Percentiles rank a stretch among this genome's conserved stretches.
Conservation (phyloP, 2,113 vertebrate genomes). For the Mustela lutreola region DNA sequence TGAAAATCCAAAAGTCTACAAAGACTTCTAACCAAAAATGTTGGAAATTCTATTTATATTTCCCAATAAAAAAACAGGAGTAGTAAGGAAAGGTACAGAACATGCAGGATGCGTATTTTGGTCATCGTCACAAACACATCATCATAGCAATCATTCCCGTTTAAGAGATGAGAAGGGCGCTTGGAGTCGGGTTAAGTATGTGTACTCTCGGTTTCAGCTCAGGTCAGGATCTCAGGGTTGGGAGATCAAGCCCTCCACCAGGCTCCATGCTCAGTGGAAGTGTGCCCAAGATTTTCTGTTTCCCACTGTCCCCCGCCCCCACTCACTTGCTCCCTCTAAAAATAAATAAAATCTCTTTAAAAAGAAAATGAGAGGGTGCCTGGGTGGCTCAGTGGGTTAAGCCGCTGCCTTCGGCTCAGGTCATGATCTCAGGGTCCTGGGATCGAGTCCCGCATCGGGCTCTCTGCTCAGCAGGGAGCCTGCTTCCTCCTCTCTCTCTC, state of each 20-base stretch:
- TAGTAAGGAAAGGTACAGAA: background rate
- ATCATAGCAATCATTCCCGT: background rate
- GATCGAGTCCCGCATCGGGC: too few relatives aligned
- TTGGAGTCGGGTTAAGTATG: background rate
- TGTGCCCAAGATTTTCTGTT: background rate
- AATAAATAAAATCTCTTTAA: background rate
- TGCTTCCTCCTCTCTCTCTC: too few relatives aligned
- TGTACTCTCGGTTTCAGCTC: background rate
- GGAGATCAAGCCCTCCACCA: background rate
- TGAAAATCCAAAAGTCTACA: slow-evolving; percentile 56
- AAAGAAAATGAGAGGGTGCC: background rate
- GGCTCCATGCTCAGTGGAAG: background rate
- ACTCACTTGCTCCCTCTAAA: background rate
- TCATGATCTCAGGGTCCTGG: too few relatives aligned
- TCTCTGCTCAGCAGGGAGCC: too few relatives aligned
- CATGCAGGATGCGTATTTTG: background rate
- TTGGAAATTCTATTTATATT: background rate
- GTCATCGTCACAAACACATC: background rate
- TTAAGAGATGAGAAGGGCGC: background rate
- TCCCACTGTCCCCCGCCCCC: background rate
- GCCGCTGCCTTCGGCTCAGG: too few relatives aligned
- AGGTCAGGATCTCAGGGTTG: background rate
- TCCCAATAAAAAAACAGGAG: slow-evolving; percentile 44
- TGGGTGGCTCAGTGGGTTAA: too few relatives aligned
- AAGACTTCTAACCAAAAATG: slow-evolving; percentile 50